A percentile compares a stretch with the other conserved stretches of the same genome.
phyloP scores from a whole-genome alignment of 2,888 invertebrate species.

The Amiota communis region DNA sequence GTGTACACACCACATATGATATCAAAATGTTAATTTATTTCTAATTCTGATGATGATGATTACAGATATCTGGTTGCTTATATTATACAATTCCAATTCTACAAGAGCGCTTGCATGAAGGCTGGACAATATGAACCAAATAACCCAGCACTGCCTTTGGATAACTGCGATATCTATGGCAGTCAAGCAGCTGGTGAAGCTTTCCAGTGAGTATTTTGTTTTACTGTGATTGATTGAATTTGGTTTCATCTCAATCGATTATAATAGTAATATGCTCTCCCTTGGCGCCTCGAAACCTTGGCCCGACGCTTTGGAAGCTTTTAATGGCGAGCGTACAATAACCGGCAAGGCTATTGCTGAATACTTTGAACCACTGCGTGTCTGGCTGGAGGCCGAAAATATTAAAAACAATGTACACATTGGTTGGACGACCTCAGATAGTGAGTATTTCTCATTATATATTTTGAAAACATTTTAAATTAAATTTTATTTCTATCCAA shows the following conservation, averaged over 20 bases:
- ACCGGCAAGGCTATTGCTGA: constrained; percentile 84
- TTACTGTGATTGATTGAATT: not conserved
- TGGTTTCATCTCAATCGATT: not conserved
- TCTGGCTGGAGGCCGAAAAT: constrained; percentile 84
- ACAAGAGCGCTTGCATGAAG: constrained; percentile 81
- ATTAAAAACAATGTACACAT: constrained; percentile 78
- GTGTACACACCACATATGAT: not conserved
- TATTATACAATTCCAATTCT: constrained; percentile 87
- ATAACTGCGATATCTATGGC: constrained; percentile 89
- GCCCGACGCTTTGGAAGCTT: constrained; percentile 88
- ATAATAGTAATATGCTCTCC: constrained; percentile 78
- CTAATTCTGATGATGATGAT: not conserved
- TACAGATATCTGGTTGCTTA: constrained; percentile 83
- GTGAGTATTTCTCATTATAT: constrained; percentile 51
- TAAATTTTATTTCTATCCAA: not conserved
- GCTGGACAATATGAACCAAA: constrained; percentile 85
- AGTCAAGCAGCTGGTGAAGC: constrained; percentile 85
- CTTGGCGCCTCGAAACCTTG: constrained; percentile 85
- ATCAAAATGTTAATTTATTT: not conserved
- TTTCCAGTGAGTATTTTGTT: constrained; percentile 74
- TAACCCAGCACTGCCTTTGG: constrained; percentile 80
- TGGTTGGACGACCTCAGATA: constrained; percentile 76
- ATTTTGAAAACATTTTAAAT: not conserved
- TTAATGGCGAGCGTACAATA: constrained; percentile 86
- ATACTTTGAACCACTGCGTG: constrained; percentile 85